These are phyloP conservation scores for Lobophora halterata DNA, from an alignment of 2,888 invertebrate species.

Conservation along the genomic window DNA sequence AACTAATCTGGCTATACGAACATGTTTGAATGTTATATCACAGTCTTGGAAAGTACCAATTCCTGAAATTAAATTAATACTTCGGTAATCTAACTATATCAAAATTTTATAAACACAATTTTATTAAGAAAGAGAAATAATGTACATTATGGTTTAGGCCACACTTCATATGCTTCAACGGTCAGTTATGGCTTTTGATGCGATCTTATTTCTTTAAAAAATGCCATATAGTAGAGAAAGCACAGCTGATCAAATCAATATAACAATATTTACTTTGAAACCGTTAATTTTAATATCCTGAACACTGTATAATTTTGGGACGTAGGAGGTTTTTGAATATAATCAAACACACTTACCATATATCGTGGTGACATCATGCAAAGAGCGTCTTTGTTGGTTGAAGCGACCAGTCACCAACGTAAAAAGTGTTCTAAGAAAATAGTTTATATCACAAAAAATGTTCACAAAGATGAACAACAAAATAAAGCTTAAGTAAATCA, in stretches of 20 bases:
- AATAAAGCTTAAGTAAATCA: slow-evolving; percentile 40
- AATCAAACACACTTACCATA: slow-evolving; percentile 79
- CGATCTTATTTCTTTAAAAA: no score
- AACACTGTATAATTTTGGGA: no score
- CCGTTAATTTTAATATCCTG: no score
- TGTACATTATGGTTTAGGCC: no score
- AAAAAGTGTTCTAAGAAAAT: slow-evolving; percentile 85
- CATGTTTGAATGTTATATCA: slow-evolving; percentile 46
- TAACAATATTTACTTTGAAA: no score
- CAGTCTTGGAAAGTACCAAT: slow-evolving; percentile 67
- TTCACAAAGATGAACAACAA: slow-evolving; percentile 74
- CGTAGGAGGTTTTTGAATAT: background rate
- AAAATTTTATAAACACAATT: no score
- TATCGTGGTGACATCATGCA: slow-evolving; percentile 84
- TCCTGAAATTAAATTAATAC: slow-evolving; percentile 43
- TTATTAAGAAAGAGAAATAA: no score
- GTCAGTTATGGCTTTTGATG: no score
- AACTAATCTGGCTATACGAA: slow-evolving; percentile 56
- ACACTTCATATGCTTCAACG: no score
- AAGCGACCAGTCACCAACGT: slow-evolving; percentile 84
- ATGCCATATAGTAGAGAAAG: no score
- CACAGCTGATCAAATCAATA: no score
- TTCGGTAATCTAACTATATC: no score
- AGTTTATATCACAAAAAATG: slow-evolving; percentile 85
- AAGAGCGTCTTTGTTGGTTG: slow-evolving; percentile 82